Percentiles rank a stretch among this genome's conserved stretches.
phyloP scores from a whole-genome alignment of 37 sponge, comb jelly and placozoan genomes.

The Beroe forskalii region DNA sequence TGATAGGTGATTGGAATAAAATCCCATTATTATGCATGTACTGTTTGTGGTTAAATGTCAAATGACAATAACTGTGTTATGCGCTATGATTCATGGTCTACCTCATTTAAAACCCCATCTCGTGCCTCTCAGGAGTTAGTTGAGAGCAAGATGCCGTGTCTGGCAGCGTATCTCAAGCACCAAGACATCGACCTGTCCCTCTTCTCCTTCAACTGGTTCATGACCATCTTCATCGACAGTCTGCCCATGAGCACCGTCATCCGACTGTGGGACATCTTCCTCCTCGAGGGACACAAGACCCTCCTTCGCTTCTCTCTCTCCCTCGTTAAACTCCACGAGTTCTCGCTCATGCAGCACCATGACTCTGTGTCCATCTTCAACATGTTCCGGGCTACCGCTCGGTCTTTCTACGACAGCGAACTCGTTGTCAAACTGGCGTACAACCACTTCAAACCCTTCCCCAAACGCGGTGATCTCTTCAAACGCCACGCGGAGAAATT shows the following conservation, averaged over 20 bases:
- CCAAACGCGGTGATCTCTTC: constrained; percentile 45
- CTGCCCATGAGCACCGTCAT: constrained; percentile 49
- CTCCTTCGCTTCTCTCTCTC: constrained; percentile 31
- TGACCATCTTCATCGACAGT: constrained; percentile 62
- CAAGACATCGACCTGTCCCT: constrained; percentile 63
- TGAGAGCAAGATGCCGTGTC: constrained; percentile 16
- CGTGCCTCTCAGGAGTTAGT: constrained; percentile 20
- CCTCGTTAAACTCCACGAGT: constrained; percentile 55
- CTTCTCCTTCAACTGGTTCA: constrained; percentile 64
- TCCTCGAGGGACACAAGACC: constrained; percentile 60
- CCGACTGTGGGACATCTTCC: constrained; percentile 51
- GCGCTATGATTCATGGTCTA: too few relatives aligned
- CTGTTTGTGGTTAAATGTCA: too few relatives aligned
- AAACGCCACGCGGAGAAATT: constrained; percentile 37
- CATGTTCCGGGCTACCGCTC: constrained; percentile 40
- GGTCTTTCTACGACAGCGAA: constrained; percentile 50
- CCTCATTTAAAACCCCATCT: too few relatives aligned
- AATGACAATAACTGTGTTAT: too few relatives aligned
- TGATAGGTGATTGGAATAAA: too few relatives aligned
- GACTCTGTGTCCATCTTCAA: constrained; percentile 55
- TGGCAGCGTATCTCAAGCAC: constrained; percentile 60
- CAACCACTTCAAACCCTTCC: constrained; percentile 57
- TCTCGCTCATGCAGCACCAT: constrained; percentile 41
- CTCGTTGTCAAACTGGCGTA: constrained; percentile 38
- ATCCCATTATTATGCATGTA: too few relatives aligned